These are phyloP conservation scores for Ctenoplectra terminalis DNA, from an alignment of 1,140 invertebrate species.

Conservation along the genomic window DNA sequence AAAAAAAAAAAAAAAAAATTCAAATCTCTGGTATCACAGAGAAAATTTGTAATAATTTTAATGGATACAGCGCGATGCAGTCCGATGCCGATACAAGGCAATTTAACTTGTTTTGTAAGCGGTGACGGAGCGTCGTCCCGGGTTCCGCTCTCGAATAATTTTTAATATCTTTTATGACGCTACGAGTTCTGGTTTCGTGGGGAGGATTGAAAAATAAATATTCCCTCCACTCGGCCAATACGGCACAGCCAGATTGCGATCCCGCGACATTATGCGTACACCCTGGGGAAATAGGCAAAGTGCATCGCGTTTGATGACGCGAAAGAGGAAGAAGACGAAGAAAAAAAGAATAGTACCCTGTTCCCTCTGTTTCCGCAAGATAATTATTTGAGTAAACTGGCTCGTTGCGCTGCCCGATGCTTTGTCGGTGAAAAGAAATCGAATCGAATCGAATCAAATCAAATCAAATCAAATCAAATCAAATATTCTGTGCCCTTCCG, in stretches of 20 bases:
- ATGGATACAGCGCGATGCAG: slow-evolving; percentile 13
- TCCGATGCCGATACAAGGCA: neutral
- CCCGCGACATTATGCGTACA: slow-evolving; percentile 50
- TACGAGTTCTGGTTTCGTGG: slow-evolving; percentile 3
- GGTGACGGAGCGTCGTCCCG: neutral
- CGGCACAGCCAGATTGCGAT: slow-evolving; percentile 33
- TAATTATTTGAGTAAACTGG: slow-evolving; percentile 55
- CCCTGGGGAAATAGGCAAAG: slow-evolving; percentile 66
- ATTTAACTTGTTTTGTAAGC: slow-evolving; percentile 5
- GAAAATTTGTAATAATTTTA: slow-evolving; percentile 38
- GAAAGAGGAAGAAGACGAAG: slow-evolving; percentile 31
- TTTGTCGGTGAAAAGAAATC: no score
- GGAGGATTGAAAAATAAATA: slow-evolving; percentile 62
- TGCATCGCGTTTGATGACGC: slow-evolving; percentile 47
- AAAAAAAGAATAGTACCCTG: neutral
- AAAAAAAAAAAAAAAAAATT: neutral
- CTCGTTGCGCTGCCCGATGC: neutral
- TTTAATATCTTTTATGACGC: slow-evolving; percentile 50
- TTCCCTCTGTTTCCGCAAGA: neutral
- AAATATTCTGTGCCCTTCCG: no score
- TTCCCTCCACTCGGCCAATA: slow-evolving; percentile 36
- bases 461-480: no score
- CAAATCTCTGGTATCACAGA: neutral
- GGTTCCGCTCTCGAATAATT: slow-evolving; percentile 29
- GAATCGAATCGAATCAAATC: no score